Conservation (phyloP, 2,113 vertebrate species). For the Mionectes macconnelli region DNA sequence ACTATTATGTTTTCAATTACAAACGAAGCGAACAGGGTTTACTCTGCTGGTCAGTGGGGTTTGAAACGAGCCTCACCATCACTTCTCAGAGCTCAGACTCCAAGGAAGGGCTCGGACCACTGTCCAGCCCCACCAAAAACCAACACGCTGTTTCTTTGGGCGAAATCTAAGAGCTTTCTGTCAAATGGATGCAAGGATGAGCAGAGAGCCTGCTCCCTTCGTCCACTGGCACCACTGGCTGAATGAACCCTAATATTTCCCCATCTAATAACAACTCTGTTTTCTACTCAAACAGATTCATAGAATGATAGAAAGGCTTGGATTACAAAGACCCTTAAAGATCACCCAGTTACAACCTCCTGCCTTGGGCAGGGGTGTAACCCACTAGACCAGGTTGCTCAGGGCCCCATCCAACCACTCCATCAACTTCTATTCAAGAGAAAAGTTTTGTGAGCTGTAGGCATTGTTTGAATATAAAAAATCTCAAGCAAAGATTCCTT, state of each 20-base stretch:
- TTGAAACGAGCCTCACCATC: not conserved
- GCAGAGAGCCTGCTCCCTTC: not conserved
- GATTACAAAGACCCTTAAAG: not conserved
- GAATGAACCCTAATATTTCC: not conserved
- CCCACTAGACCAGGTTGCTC: not conserved
- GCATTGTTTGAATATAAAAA: not conserved
- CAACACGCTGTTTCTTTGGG: accelerated
- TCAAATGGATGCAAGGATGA: accelerated
- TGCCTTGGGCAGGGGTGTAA: not conserved
- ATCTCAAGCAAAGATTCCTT: not conserved
- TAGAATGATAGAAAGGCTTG: not conserved
- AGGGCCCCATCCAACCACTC: not conserved
- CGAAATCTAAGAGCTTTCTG: not conserved
- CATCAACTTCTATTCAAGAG: not conserved
- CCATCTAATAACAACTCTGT: not conserved
- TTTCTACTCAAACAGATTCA: not conserved
- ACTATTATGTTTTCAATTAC: not conserved
- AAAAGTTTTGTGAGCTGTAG: not conserved
- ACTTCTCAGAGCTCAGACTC: not conserved
- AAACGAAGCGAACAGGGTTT: not conserved
- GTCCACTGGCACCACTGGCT: accelerated
- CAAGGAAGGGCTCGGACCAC: not conserved
- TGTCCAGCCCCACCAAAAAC: not conserved
- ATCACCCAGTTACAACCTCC: not conserved
- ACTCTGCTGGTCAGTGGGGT: not conserved